These are phyloP conservation scores for Hemicordylus capensis DNA, from an alignment of 2,113 vertebrate genomes.

Conservation along the genomic window DNA sequence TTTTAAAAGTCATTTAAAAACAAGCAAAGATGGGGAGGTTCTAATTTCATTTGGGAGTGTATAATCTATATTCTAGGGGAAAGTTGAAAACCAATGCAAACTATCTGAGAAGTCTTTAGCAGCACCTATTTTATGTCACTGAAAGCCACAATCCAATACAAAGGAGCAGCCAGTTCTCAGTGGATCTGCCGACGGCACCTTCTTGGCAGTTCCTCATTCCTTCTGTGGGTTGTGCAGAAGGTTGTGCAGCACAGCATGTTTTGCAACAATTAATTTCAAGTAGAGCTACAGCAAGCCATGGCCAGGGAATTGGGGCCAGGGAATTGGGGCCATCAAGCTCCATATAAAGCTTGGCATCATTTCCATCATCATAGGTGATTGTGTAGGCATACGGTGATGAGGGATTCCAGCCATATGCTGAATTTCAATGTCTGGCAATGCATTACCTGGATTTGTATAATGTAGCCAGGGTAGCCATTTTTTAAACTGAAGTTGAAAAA, in stretches of 20 bases:
- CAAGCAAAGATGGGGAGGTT: too few species aligned
- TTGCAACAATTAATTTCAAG: slow-evolving; percentile 59
- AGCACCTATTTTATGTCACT: slow-evolving; percentile 22
- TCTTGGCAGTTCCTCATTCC: not conserved
- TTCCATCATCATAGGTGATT: not conserved
- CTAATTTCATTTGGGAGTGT: too few species aligned
- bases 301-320: slow-evolving; percentile 41
- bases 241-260: slow-evolving; percentile 8
- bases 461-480: not conserved
- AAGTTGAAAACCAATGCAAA: slow-evolving; percentile 50
- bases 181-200: slow-evolving; percentile 11
- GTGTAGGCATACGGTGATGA: not conserved
- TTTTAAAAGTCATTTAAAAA: too few species aligned
- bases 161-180: slow-evolving; percentile 38
- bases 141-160: not conserved
- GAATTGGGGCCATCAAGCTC: not conserved
- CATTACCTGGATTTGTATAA: not conserved
- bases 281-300: slow-evolving; percentile 11
- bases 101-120: slow-evolving; percentile 25
- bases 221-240: slow-evolving; percentile 12
- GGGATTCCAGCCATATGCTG: not conserved
- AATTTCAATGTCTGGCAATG: not conserved
- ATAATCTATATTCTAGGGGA: slow-evolving; percentile 41
- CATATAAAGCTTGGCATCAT: not conserved
- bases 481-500: too few species aligned